Base-by-base conservation (phyloP, 1,140 invertebrate species). In the Propsilocerus akamusi region DNA sequence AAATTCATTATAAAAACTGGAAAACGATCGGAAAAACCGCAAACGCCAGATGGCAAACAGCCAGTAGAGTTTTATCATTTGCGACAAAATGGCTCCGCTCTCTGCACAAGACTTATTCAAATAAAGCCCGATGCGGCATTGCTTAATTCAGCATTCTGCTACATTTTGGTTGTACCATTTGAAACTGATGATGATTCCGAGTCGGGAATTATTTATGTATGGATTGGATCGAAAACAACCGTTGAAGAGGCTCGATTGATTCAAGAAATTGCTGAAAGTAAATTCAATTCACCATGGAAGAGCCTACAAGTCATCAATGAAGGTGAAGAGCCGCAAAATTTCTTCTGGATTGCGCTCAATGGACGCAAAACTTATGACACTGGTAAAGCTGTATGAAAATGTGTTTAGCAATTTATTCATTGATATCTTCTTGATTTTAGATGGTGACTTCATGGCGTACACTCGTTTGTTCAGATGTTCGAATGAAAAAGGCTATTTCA, bases 401-500 rank as follows among this genome's bases (percentile, higher is more conserved):
- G 11, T 4, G n/a, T n/a, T n/a, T n/a, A n/a, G n/a, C 14, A 30
- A 4, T 30, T 30, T 2, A 30, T 7, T 12, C 3, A 30, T 30
- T 12, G 14, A 2, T 12, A 30, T 12, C 14, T 30, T 30, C 14
- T 12, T 30, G 74, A 76, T 52, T 30, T 7, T 7, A 30, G 80
- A 92, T 64, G 91, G 91, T 0, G 82, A 86, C 48, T 99, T 86
- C 59, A 96, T 99, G 83, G 78, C 91, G 57, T 88, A 86, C 64
- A 93, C 91, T 3, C 72, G 97, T 53, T 71, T 99, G 7, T 99
- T 99, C 68, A 78, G 96, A 23, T 99, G 97, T 68, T 98, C 95
- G 7, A 99, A 99, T 68, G 96, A 99, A 61, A 97, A 97, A 65
- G 97, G 97, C 22, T 99, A 97, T 67, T 99, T 99, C 62, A 90